These are phyloP conservation scores for Cervus canadensis DNA, from an alignment of 2,113 vertebrate genomes.

Conservation along the genomic window DNA sequence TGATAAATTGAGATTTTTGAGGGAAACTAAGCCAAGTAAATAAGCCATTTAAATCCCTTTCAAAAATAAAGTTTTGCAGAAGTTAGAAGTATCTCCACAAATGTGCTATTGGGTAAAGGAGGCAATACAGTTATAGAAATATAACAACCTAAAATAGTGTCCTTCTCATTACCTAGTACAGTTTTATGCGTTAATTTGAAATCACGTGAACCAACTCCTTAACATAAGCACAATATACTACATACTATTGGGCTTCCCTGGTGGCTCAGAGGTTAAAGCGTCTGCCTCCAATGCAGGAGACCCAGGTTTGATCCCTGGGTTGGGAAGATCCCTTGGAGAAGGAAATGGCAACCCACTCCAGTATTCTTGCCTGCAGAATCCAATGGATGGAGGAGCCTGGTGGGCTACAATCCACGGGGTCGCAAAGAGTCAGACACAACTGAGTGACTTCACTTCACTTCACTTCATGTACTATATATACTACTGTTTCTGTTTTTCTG, in stretches of 20 bases:
- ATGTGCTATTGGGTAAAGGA: neutral
- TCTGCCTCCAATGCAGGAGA: too few species aligned
- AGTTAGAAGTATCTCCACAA: neutral
- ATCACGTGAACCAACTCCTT: neutral
- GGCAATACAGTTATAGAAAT: neutral
- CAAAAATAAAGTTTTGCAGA: neutral
- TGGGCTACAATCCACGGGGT: too few species aligned
- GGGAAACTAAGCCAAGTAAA: neutral
- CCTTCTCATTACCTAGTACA: neutral
- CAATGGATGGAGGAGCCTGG: too few species aligned
- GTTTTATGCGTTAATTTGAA: neutral
- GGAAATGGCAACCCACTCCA: too few species aligned
- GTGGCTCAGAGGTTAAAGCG: too few species aligned
- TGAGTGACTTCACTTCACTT: too few species aligned
- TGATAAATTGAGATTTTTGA: neutral
- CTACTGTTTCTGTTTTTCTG: neutral
- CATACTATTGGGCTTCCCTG: neutral
- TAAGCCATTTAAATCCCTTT: neutral
- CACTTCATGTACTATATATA: neutral
- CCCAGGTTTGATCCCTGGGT: too few species aligned
- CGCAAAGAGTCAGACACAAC: too few species aligned
- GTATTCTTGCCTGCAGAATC: too few species aligned
- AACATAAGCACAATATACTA: neutral
- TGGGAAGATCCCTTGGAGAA: too few species aligned
- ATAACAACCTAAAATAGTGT: neutral